These are phyloP conservation scores for Diacarnus erythraeanus DNA, from an alignment of 37 sponge, comb jelly and placozoan species.

Conservation along the genomic window DNA sequence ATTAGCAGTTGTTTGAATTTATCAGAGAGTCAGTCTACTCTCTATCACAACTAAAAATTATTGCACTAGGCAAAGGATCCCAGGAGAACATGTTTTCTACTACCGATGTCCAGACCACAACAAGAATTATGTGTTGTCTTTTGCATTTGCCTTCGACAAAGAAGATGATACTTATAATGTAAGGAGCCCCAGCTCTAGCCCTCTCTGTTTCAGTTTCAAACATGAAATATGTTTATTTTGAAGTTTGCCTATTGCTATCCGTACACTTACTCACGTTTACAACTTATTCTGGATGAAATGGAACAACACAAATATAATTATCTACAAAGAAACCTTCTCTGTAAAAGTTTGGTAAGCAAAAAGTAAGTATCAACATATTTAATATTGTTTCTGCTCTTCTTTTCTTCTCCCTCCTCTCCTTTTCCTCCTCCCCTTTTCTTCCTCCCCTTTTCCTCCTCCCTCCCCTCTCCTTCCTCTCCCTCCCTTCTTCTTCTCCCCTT, in stretches of 20 bases:
- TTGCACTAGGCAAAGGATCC: conserved; percentile 77
- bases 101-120: conserved; percentile 92
- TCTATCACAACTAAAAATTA: no score
- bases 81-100: conserved; percentile 89
- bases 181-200: background rate
- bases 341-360: conserved; percentile 71
- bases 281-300: conserved; percentile 61
- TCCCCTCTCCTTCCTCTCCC: no score
- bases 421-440: no score
- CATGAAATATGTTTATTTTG: background rate
- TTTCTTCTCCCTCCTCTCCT: no score
- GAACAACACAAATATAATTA: conserved; percentile 37
- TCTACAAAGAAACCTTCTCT: conserved; percentile 65
- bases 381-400: no score
- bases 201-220: background rate
- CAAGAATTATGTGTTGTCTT: conserved; percentile 92
- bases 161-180: conserved; percentile 91
- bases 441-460: no score
- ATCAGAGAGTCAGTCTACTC: no score
- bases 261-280: conserved; percentile 84
- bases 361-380: no score
- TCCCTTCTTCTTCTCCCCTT: background rate
- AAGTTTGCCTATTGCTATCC: conserved; percentile 98
- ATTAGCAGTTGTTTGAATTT: no score
- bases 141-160: conserved; percentile 91